Evolutionary conservation across 2,888 invertebrate genomes (phyloP), one percentile per base, ranked within the genome.

Genomic region (Liopterus haemorrhoidalis): DNA sequence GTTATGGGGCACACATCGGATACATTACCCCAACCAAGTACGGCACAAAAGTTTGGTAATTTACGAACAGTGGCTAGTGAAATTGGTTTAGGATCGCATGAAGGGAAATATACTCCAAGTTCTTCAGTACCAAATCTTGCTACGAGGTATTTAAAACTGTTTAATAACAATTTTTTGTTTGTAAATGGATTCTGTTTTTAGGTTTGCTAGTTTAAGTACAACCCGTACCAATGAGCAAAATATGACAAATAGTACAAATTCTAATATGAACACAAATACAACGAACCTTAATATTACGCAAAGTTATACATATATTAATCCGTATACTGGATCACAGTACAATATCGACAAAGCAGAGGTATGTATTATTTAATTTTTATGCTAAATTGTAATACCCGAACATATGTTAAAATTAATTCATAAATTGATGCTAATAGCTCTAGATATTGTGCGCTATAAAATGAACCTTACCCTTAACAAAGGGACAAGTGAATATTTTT

Each of bases 81-180:
- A 19, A 72, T 77, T 3, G 84, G 85, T 18, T 72, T 85, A 61
- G 81, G 83, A 49, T 85, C 84, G 37, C 85, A 86, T 64, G 85
- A 85, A 59, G 86, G 85, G 52, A 86, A 85, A 67, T 87, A 86
- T 63, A 86, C 86, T 25, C 85, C 85, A 2, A 85, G 76, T 61
- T 71, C 72, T 53, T 76, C 77, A n/a, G 75, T 77, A 48, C 76
- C 77, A 36, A 74, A 77, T 59, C 63, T 77, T 52, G 75, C 75
- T 8, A 75, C 75, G 52, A 70, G 74, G 74, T 75, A 61, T 48
- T 4, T 16, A 38, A 14, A 20, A 22, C 55, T 43, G 8, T 4
- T 46, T 20, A 15, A 28, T 41, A 14, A 11, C 22, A 3, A 27
- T 4, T 8, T 28, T 11, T 27, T 27, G 28, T 28, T 28, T 28